Conservation (phyloP, 1,140 invertebrate genomes). For the Palaemon carinicauda region DNA sequence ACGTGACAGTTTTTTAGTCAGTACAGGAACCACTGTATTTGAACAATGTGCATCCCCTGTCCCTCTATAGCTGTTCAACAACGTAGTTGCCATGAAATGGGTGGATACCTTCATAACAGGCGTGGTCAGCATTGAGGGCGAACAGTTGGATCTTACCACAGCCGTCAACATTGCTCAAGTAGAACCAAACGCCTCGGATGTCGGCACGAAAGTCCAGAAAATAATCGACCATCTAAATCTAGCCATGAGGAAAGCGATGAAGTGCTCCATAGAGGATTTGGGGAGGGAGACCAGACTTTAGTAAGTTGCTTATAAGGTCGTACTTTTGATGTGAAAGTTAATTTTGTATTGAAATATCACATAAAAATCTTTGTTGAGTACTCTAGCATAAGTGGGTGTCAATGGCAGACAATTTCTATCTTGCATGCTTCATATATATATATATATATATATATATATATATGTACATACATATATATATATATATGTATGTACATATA, state of each 20-base stretch:
- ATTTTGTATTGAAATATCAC: no score
- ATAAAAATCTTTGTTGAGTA: no score
- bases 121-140: constrained; percentile 29
- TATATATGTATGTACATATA: no score
- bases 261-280: constrained; percentile 29
- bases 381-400: no score
- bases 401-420: no score
- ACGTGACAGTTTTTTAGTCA: no score
- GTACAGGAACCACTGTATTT: no score
- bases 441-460: no score
- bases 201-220: constrained; percentile 7
- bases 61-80: constrained; percentile 41
- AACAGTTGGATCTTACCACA: constrained; percentile 17
- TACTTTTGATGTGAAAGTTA: no score
- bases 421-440: no score
- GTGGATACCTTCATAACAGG: constrained; percentile 1
- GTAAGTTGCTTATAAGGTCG: constrained; percentile 26
- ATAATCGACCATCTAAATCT: constrained; percentile 13
- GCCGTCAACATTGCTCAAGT: neutral
- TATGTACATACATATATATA: no score
- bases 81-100: constrained; percentile 10
- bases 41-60: no score
- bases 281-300: neutral
- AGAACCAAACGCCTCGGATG: neutral
- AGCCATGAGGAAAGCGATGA: constrained; percentile 25